Evolutionary conservation across 2,113 vertebrate genomes (phyloP), one percentile per base, ranked within the genome.

Genomic region (Nestor notabilis): DNA sequence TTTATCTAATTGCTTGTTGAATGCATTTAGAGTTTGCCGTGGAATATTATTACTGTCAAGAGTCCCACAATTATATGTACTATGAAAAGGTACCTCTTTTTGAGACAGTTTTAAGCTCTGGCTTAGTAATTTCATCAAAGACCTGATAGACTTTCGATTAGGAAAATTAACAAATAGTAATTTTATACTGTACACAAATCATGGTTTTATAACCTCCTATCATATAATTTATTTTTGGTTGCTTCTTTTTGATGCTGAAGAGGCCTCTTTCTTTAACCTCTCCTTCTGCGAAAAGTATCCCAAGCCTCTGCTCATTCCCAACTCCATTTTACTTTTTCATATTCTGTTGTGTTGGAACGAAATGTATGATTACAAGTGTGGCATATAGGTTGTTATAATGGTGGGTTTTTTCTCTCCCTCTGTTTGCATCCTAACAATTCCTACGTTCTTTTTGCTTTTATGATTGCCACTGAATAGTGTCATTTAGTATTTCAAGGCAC

Each of bases 1-100:
- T 89, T 93, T 89, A 43, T 66, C 65, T 96, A 60, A 93, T 94
- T 87, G 81, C 55, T 87, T 94, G 87, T 81, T 76, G 8, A 89
- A 91, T 84, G 69, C 28, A 55, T 44, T 74, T 77, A 49, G 47
- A 66, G 46, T 88, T 87, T 87, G 55, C 29, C 19, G 19, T 53
- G 55, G 58, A 50, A 70, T 91, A 70, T 58, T 53, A 50, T 78
- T 78, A 66, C 41, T 89, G 53, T 74, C 49, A 64, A 44, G 53
- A 78, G 46, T 52, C 60, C 28, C 14, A 47, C 37, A 66, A 80
- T 80, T 85, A 58, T n/a, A 41, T 61, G 28, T 78, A 47, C 19
- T 66, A 15, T 74, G 53, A 70, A 66, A 72, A 94, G 11, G 46
- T 76, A 69, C 23, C 58, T 72, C 43, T 72, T 90, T 80, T 37